A percentile compares a stretch with the other conserved stretches of the same genome.
Conservation (phyloP, 2,113 vertebrate genomes). For the Engystomops pustulosus region DNA sequence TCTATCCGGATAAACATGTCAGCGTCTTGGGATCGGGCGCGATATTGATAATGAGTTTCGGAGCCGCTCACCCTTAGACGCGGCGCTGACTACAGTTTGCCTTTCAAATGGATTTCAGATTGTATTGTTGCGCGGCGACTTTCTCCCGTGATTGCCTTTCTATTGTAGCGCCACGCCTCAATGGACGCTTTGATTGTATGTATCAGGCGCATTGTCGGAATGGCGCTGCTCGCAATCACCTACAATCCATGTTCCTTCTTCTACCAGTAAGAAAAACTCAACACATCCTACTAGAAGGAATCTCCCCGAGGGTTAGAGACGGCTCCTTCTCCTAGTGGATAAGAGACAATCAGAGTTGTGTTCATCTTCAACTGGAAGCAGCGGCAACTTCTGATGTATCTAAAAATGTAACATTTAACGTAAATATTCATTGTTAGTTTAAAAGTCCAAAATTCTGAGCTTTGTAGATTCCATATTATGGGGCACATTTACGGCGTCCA, state of each 20-base stretch:
- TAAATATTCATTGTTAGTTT: no score
- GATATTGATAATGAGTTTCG: conserved; percentile 71
- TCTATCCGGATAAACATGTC: conserved; percentile 71
- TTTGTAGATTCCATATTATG: no score
- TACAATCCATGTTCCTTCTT: conserved; percentile 64
- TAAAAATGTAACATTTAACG: no score
- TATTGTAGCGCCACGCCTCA: conserved; percentile 72
- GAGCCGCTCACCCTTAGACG: conserved; percentile 70
- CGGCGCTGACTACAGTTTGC: conserved; percentile 70
- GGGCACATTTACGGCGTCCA: no score
- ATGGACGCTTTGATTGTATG: conserved; percentile 69
- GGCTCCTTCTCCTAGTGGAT: neutral
- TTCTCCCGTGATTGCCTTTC: conserved; percentile 70
- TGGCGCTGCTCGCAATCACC: conserved; percentile 63
- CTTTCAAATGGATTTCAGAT: conserved; percentile 74
- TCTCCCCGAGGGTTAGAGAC: conserved; percentile 15
- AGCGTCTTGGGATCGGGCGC: conserved; percentile 62
- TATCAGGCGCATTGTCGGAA: conserved; percentile 68
- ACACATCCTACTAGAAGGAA: conserved; percentile 42
- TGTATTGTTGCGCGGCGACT: conserved; percentile 67
- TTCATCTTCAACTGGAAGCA: neutral
- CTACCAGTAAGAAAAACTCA: conserved; percentile 57
- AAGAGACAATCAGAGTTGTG: neutral
- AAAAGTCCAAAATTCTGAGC: no score
- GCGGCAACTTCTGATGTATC: neutral